Evolutionary conservation across 2,113 vertebrate genomes (phyloP).

Genomic region (Zootoca vivipara): DNA sequence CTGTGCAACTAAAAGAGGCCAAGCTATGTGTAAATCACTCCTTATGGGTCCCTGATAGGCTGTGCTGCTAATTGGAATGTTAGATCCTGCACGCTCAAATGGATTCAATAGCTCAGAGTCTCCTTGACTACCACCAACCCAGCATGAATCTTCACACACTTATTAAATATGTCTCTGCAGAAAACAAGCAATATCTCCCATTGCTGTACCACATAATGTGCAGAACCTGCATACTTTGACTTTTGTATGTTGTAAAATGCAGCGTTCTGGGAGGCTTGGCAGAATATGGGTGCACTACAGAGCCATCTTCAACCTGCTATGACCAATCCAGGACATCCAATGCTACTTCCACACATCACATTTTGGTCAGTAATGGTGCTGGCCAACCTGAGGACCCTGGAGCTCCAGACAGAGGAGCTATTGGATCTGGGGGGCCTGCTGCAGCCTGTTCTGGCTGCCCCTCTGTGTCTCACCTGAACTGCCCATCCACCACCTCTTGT

Average conservation of each 20-base stretch:
- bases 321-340: background rate
- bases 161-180: background rate
- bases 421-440: too few relatives aligned
- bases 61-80: slow-evolving; percentile 1
- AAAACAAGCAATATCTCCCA: background rate
- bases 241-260: background rate
- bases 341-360: background rate
- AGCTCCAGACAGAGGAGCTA: too few relatives aligned
- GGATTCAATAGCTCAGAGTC: background rate
- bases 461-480: too few relatives aligned
- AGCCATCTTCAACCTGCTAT: background rate
- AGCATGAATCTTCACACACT: slow-evolving; percentile 16
- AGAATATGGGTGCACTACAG: background rate
- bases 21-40: background rate
- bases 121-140: slow-evolving; percentile 21
- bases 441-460: too few relatives aligned
- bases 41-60: background rate
- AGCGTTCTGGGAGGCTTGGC: background rate
- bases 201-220: background rate
- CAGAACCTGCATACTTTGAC: background rate
- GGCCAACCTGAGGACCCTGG: too few relatives aligned
- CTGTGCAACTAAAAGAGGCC: background rate
- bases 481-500: too few relatives aligned
- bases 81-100: background rate
- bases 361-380: too few relatives aligned